Evolutionary conservation across 2,113 vertebrate genomes (phyloP), one percentile per base, ranked within the genome.

Genomic region (Lontra canadensis): DNA sequence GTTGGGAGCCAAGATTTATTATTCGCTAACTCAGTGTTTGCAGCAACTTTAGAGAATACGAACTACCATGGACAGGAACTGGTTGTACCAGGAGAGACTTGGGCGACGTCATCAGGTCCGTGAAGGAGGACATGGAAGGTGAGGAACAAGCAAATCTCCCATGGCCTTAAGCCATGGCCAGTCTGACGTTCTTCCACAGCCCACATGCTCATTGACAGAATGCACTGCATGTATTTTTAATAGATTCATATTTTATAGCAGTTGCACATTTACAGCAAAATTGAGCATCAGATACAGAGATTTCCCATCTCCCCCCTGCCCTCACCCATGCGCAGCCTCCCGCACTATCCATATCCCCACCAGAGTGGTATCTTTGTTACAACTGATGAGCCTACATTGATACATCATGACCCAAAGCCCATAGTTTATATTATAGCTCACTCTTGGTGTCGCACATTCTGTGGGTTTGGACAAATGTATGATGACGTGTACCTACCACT

Each of bases 121-220:
- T 14, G 52, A 25, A 25, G 18, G 61, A 67, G 61, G 49, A 20
- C 7, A 1, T 0, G 1, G 34, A 12, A 29, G 23, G 34, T 57
- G 2, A 23, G 26, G 25, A 17, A 36, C 20, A 74, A 76, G 63
- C 6, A 36, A 17, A n/a, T 14, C 8, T 89, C 55, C 34, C 4
- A 0, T 4, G 9, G 1, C 13, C 29, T 36, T 11, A 5, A 74
- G 44, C 29, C 87, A 88, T 26, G 3, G 31, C 26, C 74, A 3
- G 14, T 4, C 44, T 57, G 18, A 25, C 4, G 7, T 34, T 52
- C 78, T 67, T 17, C 11, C 25, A 11, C 13, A 20, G 4, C 14
- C 69, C 7, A 1, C 12, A 29, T 21, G 25, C 4, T 42, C 3
- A 0, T 1, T 6, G 57, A 31, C 25, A 29, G 6, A 6, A 42